Percentiles rank a stretch among this genome's conserved stretches.
phyloP scores from a whole-genome alignment of 2,797 vertebrate species.

The Microcaecilia unicolor region DNA sequence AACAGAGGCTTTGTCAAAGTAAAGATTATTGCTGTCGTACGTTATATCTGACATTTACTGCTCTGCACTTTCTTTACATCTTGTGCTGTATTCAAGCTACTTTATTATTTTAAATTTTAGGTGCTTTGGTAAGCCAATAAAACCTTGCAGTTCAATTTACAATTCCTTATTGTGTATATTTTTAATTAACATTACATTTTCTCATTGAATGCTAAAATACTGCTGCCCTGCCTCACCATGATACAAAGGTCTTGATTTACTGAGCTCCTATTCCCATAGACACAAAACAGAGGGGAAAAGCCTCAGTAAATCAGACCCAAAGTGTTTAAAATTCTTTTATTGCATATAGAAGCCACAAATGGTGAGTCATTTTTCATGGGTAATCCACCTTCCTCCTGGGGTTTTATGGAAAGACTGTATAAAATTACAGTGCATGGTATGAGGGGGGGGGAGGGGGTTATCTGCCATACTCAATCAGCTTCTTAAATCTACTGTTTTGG shows the following conservation, averaged over 20 bases:
- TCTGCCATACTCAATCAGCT: slow-evolving; percentile 40
- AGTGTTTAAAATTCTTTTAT: slow-evolving; percentile 50
- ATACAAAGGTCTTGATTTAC: slow-evolving; percentile 14
- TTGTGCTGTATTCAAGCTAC: not conserved
- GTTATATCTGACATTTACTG: slow-evolving; percentile 29
- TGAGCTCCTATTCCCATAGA: too few species aligned
- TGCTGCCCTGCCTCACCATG: slow-evolving; percentile 11
- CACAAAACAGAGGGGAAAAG: too few species aligned
- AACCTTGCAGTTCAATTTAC: slow-evolving; percentile 1
- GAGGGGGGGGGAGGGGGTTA: too few species aligned
- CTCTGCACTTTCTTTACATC: slow-evolving; percentile 7
- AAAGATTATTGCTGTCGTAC: slow-evolving; percentile 18
- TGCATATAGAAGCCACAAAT: slow-evolving; percentile 39
- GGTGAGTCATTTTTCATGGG: slow-evolving; percentile 47
- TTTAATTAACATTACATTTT: slow-evolving; percentile 34
- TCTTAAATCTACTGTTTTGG: slow-evolving; percentile 45
- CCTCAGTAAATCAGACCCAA: too few species aligned
- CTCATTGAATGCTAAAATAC: slow-evolving; percentile 12
- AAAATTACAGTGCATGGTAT: slow-evolving; percentile 53
- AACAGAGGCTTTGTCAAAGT: slow-evolving; percentile 25
- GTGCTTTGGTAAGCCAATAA: slow-evolving; percentile 16
- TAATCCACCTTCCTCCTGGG: slow-evolving; percentile 43
- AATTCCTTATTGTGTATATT: slow-evolving; percentile 21
- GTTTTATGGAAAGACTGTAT: slow-evolving; percentile 47
- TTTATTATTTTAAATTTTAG: slow-evolving; percentile 28